Evolutionary conservation across 2,113 vertebrate genomes (phyloP).

Genomic region (Xiphorhynchus elegans): DNA sequence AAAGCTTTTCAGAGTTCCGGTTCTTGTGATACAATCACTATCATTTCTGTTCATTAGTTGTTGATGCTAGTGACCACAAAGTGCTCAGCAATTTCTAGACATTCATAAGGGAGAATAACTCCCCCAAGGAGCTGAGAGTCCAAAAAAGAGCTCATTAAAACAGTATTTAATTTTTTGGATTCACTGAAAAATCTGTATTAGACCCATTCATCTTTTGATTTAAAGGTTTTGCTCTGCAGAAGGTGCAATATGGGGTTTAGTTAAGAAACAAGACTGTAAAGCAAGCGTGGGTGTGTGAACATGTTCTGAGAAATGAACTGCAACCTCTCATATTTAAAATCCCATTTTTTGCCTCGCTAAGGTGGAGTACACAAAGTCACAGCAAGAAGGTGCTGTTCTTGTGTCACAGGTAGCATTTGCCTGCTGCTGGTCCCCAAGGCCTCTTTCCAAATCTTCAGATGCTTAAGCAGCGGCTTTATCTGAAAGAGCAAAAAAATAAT

Average conservation of each 20-base stretch:
- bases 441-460: background rate
- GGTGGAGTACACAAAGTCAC: background rate
- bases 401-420: background rate
- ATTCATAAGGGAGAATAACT: constrained; percentile 2
- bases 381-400: background rate
- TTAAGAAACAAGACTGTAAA: background rate
- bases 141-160: constrained; percentile 20
- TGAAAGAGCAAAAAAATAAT: background rate
- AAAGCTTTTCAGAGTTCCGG: constrained; percentile 27
- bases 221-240: constrained; percentile 2
- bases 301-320: background rate
- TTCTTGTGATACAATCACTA: constrained; percentile 27
- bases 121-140: background rate
- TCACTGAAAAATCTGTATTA: background rate
- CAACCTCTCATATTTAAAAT: background rate
- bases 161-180: background rate
- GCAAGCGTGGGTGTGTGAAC: background rate
- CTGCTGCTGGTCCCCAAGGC: background rate
- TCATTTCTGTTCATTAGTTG: constrained; percentile 58
- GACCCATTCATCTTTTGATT: constrained; percentile 7
- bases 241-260: background rate
- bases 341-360: background rate
- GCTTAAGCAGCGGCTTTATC: background rate
- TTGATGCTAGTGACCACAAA: constrained; percentile 43
- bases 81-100: constrained; percentile 19